Percentiles rank a stretch among this genome's conserved stretches.
These are phyloP conservation scores for Xenops minutus DNA, from an alignment of 2,797 vertebrate genomes.

Conservation along the genomic window DNA sequence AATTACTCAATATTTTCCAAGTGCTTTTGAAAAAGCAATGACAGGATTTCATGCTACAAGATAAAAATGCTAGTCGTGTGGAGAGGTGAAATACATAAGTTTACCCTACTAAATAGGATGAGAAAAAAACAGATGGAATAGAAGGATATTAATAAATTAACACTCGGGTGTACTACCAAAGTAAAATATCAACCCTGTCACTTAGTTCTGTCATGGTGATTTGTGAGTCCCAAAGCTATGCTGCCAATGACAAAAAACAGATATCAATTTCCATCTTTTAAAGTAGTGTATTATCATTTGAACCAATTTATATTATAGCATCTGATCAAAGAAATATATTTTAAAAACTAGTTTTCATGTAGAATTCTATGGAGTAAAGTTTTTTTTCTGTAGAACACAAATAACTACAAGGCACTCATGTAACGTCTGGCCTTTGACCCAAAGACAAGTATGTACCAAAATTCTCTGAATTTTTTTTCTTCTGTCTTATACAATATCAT, in stretches of 20 bases:
- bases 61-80: slow-evolving; percentile 52
- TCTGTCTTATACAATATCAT: background rate
- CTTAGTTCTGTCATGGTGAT: background rate
- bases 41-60: slow-evolving; percentile 52
- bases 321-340: background rate
- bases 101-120: slow-evolving; percentile 65
- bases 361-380: background rate
- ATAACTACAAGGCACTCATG: background rate
- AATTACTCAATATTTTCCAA: slow-evolving; percentile 70
- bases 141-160: slow-evolving; percentile 51
- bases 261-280: background rate
- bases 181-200: background rate
- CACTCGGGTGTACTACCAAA: background rate
- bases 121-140: slow-evolving; percentile 44
- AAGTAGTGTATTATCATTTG: background rate
- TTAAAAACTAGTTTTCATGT: background rate
- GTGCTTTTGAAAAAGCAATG: slow-evolving; percentile 60
- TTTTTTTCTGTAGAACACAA: background rate
- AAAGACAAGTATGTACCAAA: background rate
- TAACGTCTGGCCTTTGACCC: background rate
- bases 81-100: slow-evolving; percentile 63
- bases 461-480: background rate
- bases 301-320: background rate
- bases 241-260: background rate
- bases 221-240: background rate